These are phyloP conservation scores for Acipenser transmontanus DNA, from an alignment of 2,797 vertebrate species.

Conservation along the genomic window DNA sequence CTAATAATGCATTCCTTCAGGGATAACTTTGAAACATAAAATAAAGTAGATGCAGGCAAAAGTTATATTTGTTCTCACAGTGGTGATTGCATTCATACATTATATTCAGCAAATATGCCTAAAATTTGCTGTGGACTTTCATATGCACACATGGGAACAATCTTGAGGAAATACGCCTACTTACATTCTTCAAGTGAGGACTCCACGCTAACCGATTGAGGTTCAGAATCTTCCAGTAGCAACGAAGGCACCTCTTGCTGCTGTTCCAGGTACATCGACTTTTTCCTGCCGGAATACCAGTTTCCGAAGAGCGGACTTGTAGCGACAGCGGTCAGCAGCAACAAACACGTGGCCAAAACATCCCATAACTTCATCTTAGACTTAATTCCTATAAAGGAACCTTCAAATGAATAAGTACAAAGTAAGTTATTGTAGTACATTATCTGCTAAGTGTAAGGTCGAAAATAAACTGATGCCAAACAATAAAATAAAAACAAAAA, in stretches of 20 bases:
- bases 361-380: conserved; percentile 99
- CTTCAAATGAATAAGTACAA: conserved; percentile 41
- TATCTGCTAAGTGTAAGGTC: no score
- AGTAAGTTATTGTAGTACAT: no score
- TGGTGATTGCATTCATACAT: no score
- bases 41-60: no score
- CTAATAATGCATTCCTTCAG: no score
- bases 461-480: no score
- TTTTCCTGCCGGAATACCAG: conserved; percentile 69
- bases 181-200: conserved; percentile 66
- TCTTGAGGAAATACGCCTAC: conserved; percentile 14
- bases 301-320: conserved; percentile 78
- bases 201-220: conserved; percentile 46
- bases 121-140: no score
- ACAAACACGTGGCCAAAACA: conserved; percentile 94
- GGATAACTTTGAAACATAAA: no score
- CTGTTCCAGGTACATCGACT: conserved; percentile 51
- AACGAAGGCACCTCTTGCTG: conserved; percentile 56
- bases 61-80: no score
- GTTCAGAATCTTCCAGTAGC: conserved; percentile 63
- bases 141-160: no score
- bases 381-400: conserved; percentile 87
- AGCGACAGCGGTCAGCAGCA: conserved; percentile 91
- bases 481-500: no score
- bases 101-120: no score